These are phyloP conservation scores for Ovis canadensis DNA, from an alignment of 2,113 vertebrate genomes.

Conservation along the genomic window DNA sequence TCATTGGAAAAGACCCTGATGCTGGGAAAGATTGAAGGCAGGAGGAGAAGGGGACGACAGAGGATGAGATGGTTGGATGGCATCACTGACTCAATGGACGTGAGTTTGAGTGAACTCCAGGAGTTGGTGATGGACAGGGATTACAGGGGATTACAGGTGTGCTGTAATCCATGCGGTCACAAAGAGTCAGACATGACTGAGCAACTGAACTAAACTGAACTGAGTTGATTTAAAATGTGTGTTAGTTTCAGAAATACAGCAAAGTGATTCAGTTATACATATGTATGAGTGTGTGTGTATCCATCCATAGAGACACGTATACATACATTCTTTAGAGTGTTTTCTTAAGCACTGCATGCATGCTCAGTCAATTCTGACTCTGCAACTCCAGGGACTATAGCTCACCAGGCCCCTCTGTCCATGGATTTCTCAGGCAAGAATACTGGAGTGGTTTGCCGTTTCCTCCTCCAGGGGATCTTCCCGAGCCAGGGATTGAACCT, in stretches of 20 bases:
- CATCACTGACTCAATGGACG: neutral
- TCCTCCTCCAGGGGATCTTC: neutral
- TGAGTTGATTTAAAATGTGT: neutral
- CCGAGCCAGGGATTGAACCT: accelerated
- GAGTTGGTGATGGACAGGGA: neutral
- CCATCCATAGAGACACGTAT: neutral
- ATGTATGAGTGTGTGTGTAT: neutral
- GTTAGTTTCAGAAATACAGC: neutral
- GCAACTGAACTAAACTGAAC: neutral
- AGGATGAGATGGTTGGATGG: neutral
- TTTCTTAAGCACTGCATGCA: neutral
- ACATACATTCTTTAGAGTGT: neutral
- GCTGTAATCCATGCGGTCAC: neutral
- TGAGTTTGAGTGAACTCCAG: accelerated
- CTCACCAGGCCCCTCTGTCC: neutral
- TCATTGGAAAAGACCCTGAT: neutral
- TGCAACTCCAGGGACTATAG: neutral
- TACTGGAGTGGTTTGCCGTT: neutral
- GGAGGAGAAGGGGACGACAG: neutral
- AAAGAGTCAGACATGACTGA: neutral
- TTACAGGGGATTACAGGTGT: neutral
- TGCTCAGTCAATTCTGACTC: neutral
- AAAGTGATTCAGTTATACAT: neutral
- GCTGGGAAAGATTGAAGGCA: too few relatives aligned
- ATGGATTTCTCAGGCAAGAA: neutral